These are phyloP conservation scores for Branchipolynoe longqiensis DNA, from an alignment of 2,888 invertebrate species.

Conservation along the genomic window DNA sequence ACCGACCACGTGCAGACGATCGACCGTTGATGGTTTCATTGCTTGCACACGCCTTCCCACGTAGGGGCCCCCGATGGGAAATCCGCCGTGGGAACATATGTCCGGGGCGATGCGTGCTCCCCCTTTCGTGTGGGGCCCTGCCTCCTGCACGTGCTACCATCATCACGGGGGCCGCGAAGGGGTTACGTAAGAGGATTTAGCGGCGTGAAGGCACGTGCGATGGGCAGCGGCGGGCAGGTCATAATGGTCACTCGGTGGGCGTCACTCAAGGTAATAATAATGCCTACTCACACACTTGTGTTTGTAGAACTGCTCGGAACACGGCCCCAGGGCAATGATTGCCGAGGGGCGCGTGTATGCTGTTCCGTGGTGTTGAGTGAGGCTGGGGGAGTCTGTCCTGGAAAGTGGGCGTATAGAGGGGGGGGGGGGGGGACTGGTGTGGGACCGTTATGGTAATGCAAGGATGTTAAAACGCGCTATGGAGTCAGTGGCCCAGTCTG, in stretches of 20 bases:
- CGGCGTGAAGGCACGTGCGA: not conserved
- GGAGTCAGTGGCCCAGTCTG: no score
- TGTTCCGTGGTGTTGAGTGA: not conserved
- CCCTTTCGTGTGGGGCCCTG: constrained; percentile 18
- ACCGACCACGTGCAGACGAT: constrained; percentile 54
- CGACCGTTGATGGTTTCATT: constrained; percentile 19
- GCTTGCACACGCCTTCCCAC: constrained; percentile 23
- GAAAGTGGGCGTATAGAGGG: no score
- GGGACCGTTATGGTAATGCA: no score
- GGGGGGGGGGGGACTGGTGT: no score
- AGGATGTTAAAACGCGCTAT: no score
- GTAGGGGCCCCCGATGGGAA: constrained; percentile 7
- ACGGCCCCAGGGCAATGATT: no score
- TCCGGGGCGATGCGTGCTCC: not conserved
- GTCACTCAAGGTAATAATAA: constrained; percentile 35
- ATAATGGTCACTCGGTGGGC: not conserved
- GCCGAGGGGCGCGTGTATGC: not conserved
- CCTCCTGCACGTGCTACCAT: not conserved
- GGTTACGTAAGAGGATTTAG: constrained; percentile 27
- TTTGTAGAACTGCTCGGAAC: no score
- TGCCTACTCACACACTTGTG: no score
- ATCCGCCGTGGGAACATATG: constrained; percentile 1
- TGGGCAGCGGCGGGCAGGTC: not conserved
- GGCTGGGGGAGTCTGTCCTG: not conserved
- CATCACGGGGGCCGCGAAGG: not conserved